A percentile compares a stretch with the other conserved stretches of the same genome.
phyloP scores from a whole-genome alignment of 2,113 vertebrate genomes.

The Macquaria australasica region DNA sequence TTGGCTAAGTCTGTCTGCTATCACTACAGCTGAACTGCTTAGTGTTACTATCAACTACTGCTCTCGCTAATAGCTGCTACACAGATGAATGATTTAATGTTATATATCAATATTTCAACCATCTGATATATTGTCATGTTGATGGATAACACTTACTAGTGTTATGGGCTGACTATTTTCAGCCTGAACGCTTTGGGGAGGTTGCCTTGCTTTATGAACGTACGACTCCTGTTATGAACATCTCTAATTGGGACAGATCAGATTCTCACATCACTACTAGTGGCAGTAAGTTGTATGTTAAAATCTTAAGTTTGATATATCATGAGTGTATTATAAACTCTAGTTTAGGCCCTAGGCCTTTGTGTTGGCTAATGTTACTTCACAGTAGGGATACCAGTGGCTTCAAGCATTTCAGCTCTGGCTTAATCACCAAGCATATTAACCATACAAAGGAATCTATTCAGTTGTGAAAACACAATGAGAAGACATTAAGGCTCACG shows the following conservation, averaged over 20 bases:
- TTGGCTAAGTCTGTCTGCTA: not conserved
- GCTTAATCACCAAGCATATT: constrained; percentile 71
- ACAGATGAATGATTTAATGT: not conserved
- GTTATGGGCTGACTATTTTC: not conserved
- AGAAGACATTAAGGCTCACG: constrained; percentile 67
- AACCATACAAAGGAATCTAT: constrained; percentile 43
- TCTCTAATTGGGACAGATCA: not conserved
- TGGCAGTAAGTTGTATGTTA: not conserved
- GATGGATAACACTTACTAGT: not conserved
- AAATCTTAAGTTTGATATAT: constrained; percentile 6
- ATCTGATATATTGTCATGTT: not conserved
- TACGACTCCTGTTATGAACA: not conserved
- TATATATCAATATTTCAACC: not conserved
- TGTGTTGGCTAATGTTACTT: constrained; percentile 67
- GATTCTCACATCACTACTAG: not conserved
- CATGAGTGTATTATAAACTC: constrained; percentile 18
- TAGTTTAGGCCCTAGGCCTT: constrained; percentile 51
- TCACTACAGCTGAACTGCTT: not conserved
- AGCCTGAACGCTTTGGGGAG: not conserved
- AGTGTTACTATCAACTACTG: not conserved
- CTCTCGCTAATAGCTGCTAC: not conserved
- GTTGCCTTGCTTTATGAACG: too few species aligned
- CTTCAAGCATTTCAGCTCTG: constrained; percentile 52
- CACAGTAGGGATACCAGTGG: constrained; percentile 59
- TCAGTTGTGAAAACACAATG: constrained; percentile 62